Conservation (phyloP, 2,797 vertebrate species). For the Momotus momota region DNA sequence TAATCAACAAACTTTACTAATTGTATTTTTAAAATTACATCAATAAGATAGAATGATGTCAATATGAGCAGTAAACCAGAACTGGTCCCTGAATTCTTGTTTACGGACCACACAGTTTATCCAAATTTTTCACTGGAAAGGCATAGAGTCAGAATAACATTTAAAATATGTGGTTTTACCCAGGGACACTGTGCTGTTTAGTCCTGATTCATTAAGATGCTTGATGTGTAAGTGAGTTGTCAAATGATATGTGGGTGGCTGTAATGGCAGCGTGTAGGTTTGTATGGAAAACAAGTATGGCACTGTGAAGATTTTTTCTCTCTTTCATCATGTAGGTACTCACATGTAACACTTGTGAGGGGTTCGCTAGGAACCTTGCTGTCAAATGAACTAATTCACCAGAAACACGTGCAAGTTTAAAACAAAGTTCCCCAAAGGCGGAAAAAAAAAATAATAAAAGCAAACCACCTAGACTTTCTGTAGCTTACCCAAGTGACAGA, state of each 20-base stretch:
- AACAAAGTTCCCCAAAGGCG: conserved; percentile 54
- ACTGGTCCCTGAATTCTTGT: neutral
- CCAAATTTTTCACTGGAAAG: conserved; percentile 39
- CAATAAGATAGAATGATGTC: neutral
- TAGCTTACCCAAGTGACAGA: conserved; percentile 81
- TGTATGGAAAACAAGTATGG: conserved; percentile 86
- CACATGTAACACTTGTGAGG: conserved; percentile 64
- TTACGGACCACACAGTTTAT: conserved; percentile 35
- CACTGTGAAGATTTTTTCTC: conserved; percentile 80
- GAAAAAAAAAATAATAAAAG: conserved; percentile 29
- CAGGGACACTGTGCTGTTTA: conserved; percentile 59
- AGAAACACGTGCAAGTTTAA: conserved; percentile 75
- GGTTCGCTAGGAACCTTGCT: conserved; percentile 66
- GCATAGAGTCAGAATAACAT: conserved; percentile 60
- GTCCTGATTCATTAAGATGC: conserved; percentile 80
- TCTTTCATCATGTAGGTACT: conserved; percentile 76
- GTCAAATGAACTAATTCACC: conserved; percentile 68
- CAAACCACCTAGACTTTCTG: conserved; percentile 75
- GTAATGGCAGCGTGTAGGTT: conserved; percentile 83
- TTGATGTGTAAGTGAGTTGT: conserved; percentile 74
- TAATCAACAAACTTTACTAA: neutral
- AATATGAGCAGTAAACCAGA: conserved; percentile 24
- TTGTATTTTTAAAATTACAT: conserved; percentile 30
- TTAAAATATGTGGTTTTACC: conserved; percentile 65
- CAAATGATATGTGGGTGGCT: conserved; percentile 81